Percentiles rank a stretch among this genome's conserved stretches.
Evolutionary conservation across 2,113 vertebrate species (phyloP).

Genomic region (Trinectes maculatus): DNA sequence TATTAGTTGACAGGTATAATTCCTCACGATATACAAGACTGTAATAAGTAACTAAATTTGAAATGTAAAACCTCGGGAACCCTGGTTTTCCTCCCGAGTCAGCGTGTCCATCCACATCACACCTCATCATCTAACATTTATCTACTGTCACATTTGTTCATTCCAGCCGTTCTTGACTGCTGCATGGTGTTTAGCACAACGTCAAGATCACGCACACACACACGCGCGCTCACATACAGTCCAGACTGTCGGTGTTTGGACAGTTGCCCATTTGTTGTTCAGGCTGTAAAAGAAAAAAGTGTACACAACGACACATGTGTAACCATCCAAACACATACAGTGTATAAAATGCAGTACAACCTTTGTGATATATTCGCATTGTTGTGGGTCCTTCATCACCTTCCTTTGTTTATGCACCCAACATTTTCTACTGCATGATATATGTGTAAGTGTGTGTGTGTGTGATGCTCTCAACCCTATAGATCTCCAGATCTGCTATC

Average conservation of each 20-base stretch:
- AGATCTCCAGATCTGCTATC: constrained; percentile 83
- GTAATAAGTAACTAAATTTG: too few relatives aligned
- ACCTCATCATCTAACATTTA: too few relatives aligned
- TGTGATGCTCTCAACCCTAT: constrained; percentile 82
- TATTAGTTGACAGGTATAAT: neutral
- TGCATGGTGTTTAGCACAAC: constrained; percentile 20
- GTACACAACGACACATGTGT: too few relatives aligned
- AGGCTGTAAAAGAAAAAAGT: too few relatives aligned
- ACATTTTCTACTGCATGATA: constrained; percentile 77
- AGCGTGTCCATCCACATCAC: neutral
- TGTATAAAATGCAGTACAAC: constrained; percentile 13
- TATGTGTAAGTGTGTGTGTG: constrained; percentile 76
- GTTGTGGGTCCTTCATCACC: constrained; percentile 25
- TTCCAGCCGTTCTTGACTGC: constrained; percentile 8
- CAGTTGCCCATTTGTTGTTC: neutral
- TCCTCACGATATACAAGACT: too few relatives aligned
- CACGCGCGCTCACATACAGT: neutral
- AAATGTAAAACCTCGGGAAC: neutral
- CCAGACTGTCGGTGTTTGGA: neutral
- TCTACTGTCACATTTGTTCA: neutral
- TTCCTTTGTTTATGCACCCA: constrained; percentile 31
- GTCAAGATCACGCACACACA: constrained; percentile 19
- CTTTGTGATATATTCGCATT: neutral
- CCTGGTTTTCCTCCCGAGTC: neutral
- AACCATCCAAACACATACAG: neutral